Evolutionary conservation across 92 coral and sea anemone genomes (phyloP).

Genomic region (Porites evermanni): DNA sequence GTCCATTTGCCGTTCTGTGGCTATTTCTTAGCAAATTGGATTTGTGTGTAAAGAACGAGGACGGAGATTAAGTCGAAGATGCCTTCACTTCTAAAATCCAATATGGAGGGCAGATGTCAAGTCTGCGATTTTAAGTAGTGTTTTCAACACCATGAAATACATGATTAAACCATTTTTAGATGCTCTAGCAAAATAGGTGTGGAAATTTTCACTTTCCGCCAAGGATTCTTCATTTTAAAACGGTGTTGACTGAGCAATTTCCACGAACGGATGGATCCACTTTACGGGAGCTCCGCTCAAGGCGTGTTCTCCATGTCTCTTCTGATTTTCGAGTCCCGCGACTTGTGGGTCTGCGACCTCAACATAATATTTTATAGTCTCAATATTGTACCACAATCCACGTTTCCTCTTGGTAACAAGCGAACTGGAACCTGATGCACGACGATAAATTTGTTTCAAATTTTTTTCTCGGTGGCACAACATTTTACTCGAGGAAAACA

Average conservation of each 20-base stretch:
- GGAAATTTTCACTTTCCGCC: slow-evolving; percentile 1
- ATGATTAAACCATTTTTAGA: slow-evolving; percentile 3
- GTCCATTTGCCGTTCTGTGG: background rate
- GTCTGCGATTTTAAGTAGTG: slow-evolving; percentile 19
- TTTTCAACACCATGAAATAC: slow-evolving; percentile 21
- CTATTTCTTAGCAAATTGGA: slow-evolving; percentile 26
- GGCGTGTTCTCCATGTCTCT: slow-evolving; percentile 8
- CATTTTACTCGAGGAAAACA: slow-evolving; percentile 8
- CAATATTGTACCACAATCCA: slow-evolving; percentile 8
- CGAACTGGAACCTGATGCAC: background rate
- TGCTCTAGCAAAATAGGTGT: slow-evolving; percentile 22
- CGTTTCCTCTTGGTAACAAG: background rate
- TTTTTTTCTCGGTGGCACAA: background rate
- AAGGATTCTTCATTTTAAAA: slow-evolving; percentile 12
- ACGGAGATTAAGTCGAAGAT: slow-evolving; percentile 32
- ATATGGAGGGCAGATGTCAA: slow-evolving; percentile 46
- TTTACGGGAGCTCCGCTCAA: background rate
- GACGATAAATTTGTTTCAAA: background rate
- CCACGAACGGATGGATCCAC: slow-evolving; percentile 30
- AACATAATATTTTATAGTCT: slow-evolving; percentile 14
- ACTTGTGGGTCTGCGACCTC: background rate
- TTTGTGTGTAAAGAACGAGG: slow-evolving; percentile 12
- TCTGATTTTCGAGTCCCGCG: background rate
- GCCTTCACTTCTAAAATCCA: slow-evolving; percentile 21
- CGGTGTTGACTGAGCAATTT: slow-evolving; percentile 29